Evolutionary conservation across 30 jellyfish, hydroid and myxozoan genomes (phyloP).

Genomic region (Mastigias papua): DNA sequence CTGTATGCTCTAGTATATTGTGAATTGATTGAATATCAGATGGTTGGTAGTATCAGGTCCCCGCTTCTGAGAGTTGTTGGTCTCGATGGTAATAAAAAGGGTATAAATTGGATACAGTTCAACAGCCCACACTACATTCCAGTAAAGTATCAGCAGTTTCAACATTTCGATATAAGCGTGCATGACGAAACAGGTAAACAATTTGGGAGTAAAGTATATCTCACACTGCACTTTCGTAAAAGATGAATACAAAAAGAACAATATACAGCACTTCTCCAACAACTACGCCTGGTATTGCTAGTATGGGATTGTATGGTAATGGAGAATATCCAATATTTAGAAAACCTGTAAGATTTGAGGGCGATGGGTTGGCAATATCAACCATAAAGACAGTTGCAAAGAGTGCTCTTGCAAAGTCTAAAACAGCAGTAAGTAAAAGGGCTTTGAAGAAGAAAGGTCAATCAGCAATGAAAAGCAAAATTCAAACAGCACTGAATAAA

Average conservation of each 20-base stretch:
- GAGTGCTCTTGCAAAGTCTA: not conserved
- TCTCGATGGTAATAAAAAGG: not conserved
- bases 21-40: not conserved
- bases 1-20: too few relatives aligned
- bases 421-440: not conserved
- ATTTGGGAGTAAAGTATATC: not conserved
- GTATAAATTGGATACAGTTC: not conserved
- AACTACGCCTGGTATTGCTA: too few relatives aligned
- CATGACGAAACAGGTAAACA: not conserved
- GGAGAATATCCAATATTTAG: not conserved
- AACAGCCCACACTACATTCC: not conserved
- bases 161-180: not conserved
- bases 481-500: not conserved
- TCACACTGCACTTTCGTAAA: not conserved
- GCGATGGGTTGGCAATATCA: not conserved
- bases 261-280: too few relatives aligned
- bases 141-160: not conserved
- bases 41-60: not conserved
- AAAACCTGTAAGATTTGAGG: not conserved
- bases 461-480: not conserved
- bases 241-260: not conserved
- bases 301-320: not conserved
- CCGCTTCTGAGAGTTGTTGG: not conserved
- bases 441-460: not conserved
- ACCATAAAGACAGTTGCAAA: not conserved